Evolutionary conservation across 2,797 vertebrate species (phyloP), one percentile per base, ranked within the genome.

Genomic region (Esox masquinongy): DNA sequence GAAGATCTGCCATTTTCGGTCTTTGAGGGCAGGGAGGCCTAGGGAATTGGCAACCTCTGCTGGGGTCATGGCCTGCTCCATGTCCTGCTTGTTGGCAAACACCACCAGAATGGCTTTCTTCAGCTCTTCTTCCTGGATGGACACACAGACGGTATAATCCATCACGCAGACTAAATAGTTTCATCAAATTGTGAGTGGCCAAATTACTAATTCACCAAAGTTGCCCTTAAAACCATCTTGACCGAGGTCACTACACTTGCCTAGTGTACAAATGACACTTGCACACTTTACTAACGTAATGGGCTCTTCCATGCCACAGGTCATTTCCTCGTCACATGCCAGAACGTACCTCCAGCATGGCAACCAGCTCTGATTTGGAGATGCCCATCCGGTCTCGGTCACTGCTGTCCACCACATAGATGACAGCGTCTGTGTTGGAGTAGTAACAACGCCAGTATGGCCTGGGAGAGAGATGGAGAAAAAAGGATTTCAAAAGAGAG

Each of bases 1-100:
- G 91, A 99, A 99, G 86, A 99, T 99, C 89, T 99, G 98, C 98
- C 98, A 99, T 82, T 98, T 99, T 47, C 97, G 94, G 91, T 99
- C 97, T 88, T 99, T 99, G 80, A 99, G 88, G 29, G 96, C 97
- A 0, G 98, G 95, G 68, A 99, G 93, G 24, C 98, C 98, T 1
- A 99, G 94, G 0, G 97, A 88, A 0, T 96, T 99, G 31, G 98
- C 98, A 88, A 99, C 97, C 89, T 99, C 98, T 1, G 97, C 94
- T 51, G 97, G 97, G 0, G 97, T 97, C 97, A 99, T 99, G 1
- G 98, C 97, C 89, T 98, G 97, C 74, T 98, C 97, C 98, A 99
- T 99, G 85, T 99, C 98, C 90, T 99, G 98, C 83, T 99, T 99
- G 87, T 99, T 99, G 50, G 98, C 98, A 91, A 99, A 99, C 71